Evolutionary conservation across 35 echinoderm and acorn worm genomes (phyloP), one percentile per base, ranked within the genome.

Genomic region (Strongylocentrotus purpuratus): DNA sequence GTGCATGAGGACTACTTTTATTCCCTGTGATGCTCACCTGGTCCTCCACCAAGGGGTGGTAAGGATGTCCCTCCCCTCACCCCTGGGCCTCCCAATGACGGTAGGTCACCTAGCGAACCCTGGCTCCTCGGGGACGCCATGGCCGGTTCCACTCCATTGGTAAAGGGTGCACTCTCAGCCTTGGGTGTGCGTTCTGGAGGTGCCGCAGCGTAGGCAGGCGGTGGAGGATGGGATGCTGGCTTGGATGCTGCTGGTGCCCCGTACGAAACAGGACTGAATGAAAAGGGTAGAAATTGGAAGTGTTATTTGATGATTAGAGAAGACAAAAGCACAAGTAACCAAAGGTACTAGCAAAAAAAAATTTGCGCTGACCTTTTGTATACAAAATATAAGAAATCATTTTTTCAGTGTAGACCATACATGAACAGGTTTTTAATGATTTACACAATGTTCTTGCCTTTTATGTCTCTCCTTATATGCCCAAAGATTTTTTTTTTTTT

Each of bases 1-100:
- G 25, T 32, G 35, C 31, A 7, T 32, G 18, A 32, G 50, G 17
- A 55, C 20, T 15, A 55, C 18, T 9, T 32, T 47, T 14, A 10
- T 47, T 22, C 45, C 25, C 12, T 48, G 55, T 45, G 7, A 13
- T 90, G 31, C 96, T 94, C 33, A 96, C 96, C 93, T 35, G 87
- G 46, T 31, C 4, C 46, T 58, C 92, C 95, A 11, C 96, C 94
- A 50, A 96, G 86, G 52, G 96, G 94, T 47, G 96, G 94, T 92
- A 96, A 52, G 28, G 96, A 86, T 15, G 94, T 61, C 55, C 96
- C 88, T 46, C 94, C 94, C 86, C 94, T 65, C 18, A 94, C 94
- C 61, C 96, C 96, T 28, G 94, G 94, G 6, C 96, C 96, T 31
- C 95, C 96, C 52, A 96, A 46, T 7, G 94, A 33, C 13, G 95